Evolutionary conservation across 1,140 invertebrate genomes (phyloP).

Genomic region (Lasioglossum baleicum): DNA sequence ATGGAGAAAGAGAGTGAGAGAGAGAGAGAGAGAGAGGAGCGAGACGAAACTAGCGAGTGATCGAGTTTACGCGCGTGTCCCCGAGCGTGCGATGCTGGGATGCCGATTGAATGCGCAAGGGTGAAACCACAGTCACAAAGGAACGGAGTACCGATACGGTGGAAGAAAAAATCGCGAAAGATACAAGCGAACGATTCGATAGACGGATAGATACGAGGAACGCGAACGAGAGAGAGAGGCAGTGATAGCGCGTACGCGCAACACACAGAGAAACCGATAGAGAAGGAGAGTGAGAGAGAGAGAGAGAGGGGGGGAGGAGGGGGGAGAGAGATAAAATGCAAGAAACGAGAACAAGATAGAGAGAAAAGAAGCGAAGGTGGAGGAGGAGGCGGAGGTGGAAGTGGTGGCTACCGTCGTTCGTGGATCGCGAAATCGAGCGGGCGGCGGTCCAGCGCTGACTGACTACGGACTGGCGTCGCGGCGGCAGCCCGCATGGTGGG

Average conservation of each 20-base stretch:
- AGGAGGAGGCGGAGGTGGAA: constrained; percentile 59
- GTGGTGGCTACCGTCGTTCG: constrained; percentile 63
- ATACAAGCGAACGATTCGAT: not conserved
- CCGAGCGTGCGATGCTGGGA: constrained; percentile 11
- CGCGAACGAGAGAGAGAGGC: not conserved
- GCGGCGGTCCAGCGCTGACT: constrained; percentile 81
- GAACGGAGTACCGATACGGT: not conserved
- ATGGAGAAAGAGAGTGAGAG: not conserved
- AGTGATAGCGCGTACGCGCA: not conserved
- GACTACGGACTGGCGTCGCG: constrained; percentile 78
- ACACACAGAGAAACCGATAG: not conserved
- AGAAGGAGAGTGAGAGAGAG: not conserved
- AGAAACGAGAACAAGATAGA: constrained; percentile 46
- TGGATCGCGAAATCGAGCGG: constrained; percentile 74
- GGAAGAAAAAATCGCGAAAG: not conserved
- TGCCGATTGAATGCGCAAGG: constrained; percentile 32
- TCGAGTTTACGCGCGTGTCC: constrained; percentile 11
- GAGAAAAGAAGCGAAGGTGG: constrained; percentile 53
- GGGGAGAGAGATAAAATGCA: not conserved
- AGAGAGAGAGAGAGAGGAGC: not conserved
- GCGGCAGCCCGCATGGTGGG: constrained; percentile 75
- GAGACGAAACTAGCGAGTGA: constrained; percentile 11
- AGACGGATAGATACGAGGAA: constrained; percentile 11
- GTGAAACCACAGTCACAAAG: constrained; percentile 6
- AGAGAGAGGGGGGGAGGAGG: not conserved